Evolutionary conservation across 92 coral and sea anemone species (phyloP), one percentile per base, ranked within the genome.

Genomic region (Umimayanthus chanpuru): DNA sequence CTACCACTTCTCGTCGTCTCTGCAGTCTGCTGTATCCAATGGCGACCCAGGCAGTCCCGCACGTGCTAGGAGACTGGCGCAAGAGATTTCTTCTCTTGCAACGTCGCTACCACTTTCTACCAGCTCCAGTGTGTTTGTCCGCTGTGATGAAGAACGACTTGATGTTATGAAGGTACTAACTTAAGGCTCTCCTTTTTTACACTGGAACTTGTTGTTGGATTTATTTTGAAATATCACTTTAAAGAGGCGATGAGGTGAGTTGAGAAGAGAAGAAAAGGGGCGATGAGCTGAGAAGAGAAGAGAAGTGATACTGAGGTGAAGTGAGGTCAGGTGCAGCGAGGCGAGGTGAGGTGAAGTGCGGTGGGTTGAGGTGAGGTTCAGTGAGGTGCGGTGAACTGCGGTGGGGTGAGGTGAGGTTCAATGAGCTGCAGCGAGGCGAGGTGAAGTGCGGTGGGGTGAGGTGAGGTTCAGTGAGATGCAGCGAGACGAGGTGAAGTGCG

Each of bases 41-140:
- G 98, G 98, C 10, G 95, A 96, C 83, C 89, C 94, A 18, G 94
- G 98, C 10, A 93, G 95, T 70, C 95, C 96, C 49, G 98, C 96
- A 40, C 93, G 99, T 36, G 99, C 99, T 36, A 89, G 99, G 78
- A 91, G 99, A 32, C 86, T 97, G 81, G 99, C 99, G 14, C 99
- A 97, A 88, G 99, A 97, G 85, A 96, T 97, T 85, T 94, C 99
- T 58, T 97, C 99, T 25, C 95, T 97, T 7, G 96, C 99, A 11
- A 95, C 99, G 70, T 97, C 99, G 15, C 90, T 97, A 84, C 99
- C 99, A 67, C 98, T 97, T 39, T 95, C 98, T 65, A 89, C 89
- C 90, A 97, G 99, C 85, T 96, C 98, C 40, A 97, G 99, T 58
- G 99, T 97, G 90, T 97, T 95, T 81, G 98, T 97, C 6, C 93